A percentile compares a stretch with the other conserved stretches of the same genome.
These are phyloP conservation scores for Drosophila rufa DNA, from an alignment of 1,140 invertebrate genomes.

Conservation along the genomic window DNA sequence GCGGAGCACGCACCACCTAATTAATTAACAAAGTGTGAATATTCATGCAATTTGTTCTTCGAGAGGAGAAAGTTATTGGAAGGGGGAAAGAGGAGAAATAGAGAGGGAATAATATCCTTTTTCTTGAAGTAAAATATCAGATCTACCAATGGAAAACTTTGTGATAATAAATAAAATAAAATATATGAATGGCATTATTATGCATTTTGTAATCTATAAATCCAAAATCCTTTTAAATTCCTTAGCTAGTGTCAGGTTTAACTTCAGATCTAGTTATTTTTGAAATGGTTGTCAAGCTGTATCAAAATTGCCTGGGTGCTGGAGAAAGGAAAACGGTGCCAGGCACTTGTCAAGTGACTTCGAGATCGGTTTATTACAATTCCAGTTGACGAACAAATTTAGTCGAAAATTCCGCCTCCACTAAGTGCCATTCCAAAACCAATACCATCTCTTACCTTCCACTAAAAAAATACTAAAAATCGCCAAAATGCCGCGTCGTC, in stretches of 20 bases:
- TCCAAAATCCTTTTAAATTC: too few species aligned
- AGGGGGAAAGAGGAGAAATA: background rate
- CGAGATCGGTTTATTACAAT: constrained; percentile 21
- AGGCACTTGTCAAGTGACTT: constrained; percentile 36
- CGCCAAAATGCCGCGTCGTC: constrained; percentile 54
- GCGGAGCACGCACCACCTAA: constrained; percentile 61
- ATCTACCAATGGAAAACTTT: background rate
- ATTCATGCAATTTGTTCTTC: constrained; percentile 48
- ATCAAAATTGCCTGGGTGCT: constrained; percentile 11
- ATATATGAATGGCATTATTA: background rate
- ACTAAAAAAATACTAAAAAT: background rate
- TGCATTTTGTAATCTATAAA: too few species aligned
- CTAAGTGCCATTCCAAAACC: constrained; percentile 4
- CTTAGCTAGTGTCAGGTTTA: too few species aligned
- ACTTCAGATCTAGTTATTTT: background rate
- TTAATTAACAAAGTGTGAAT: constrained; percentile 79
- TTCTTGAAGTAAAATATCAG: background rate
- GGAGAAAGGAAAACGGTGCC: constrained; percentile 23
- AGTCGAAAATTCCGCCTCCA: constrained; percentile 5
- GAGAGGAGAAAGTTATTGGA: too few species aligned
- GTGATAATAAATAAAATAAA: background rate
- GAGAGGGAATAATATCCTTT: background rate
- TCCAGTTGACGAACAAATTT: constrained; percentile 11
- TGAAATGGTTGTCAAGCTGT: constrained; percentile 1
- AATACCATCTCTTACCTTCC: background rate